Conservation (phyloP, 2,888 invertebrate genomes). For the Gymnosoma rotundatum region DNA sequence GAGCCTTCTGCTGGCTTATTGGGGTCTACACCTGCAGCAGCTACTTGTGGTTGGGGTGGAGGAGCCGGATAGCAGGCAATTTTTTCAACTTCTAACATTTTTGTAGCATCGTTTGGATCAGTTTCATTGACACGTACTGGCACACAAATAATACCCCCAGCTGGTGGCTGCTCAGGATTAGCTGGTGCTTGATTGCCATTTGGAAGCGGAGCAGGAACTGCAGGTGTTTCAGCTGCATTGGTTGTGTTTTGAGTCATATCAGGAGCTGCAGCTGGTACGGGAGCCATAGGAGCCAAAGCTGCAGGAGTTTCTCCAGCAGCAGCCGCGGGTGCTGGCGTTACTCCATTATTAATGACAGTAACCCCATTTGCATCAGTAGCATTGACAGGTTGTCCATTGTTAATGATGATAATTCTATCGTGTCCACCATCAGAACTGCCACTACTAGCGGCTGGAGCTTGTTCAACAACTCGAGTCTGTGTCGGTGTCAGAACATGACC, state of each 20-base stretch:
- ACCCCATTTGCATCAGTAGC: constrained; percentile 74
- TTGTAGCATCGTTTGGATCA: constrained; percentile 79
- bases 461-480: constrained; percentile 74
- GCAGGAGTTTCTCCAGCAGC: constrained; percentile 70
- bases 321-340: constrained; percentile 69
- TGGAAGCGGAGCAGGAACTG: constrained; percentile 58
- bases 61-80: constrained; percentile 80
- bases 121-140: constrained; percentile 80
- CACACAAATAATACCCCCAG: constrained; percentile 79
- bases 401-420: constrained; percentile 80
- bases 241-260: constrained; percentile 72
- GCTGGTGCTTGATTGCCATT: constrained; percentile 54
- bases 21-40: constrained; percentile 67
- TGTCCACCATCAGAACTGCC: constrained; percentile 72
- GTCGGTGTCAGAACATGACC: constrained; percentile 80
- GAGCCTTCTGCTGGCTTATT: constrained; percentile 47
- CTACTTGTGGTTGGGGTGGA: constrained; percentile 72
- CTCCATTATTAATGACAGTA: constrained; percentile 73
- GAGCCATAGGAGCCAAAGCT: constrained; percentile 67
- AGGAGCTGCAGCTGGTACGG: constrained; percentile 52
- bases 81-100: constrained; percentile 79
- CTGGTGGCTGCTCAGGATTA: constrained; percentile 68
- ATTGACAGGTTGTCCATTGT: constrained; percentile 79
- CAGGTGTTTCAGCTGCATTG: constrained; percentile 70
- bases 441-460: constrained; percentile 74